Conservation (phyloP, 1,140 invertebrate species). For the Atopsyche davidsoni region DNA sequence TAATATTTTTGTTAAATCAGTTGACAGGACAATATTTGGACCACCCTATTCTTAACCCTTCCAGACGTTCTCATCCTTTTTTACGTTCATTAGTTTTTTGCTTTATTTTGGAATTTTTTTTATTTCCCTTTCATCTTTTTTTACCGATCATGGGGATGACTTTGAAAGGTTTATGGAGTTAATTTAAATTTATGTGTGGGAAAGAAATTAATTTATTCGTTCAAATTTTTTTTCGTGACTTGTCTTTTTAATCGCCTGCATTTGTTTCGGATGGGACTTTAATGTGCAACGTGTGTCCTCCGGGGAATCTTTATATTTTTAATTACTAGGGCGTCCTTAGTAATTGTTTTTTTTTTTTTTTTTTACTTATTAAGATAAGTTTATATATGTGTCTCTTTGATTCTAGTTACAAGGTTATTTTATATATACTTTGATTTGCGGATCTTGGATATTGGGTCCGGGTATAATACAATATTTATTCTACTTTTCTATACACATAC, state of each 20-base stretch:
- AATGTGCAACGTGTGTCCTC: background rate
- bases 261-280: constrained; percentile 4
- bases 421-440: no score
- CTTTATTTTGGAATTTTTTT: constrained; percentile 19
- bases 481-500: no score
- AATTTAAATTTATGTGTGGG: constrained; percentile 32
- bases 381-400: no score
- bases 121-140: constrained; percentile 22
- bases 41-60: constrained; percentile 27
- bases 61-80: constrained; percentile 17
- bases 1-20: no score
- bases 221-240: constrained; percentile 14
- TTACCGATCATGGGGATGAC: constrained; percentile 27
- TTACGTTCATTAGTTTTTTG: constrained; percentile 27
- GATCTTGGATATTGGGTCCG: no score
- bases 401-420: no score
- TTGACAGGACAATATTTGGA: constrained; percentile 10
- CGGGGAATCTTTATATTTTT: background rate
- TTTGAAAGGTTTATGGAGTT: constrained; percentile 31
- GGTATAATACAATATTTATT: no score
- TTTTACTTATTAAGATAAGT: no score
- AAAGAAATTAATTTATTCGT: constrained; percentile 30
- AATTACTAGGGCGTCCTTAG: no score
- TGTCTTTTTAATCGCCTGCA: constrained; percentile 8
- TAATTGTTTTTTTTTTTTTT: no score